Evolutionary conservation across 2,888 invertebrate species (phyloP).

Genomic region (Merodon equestris): DNA sequence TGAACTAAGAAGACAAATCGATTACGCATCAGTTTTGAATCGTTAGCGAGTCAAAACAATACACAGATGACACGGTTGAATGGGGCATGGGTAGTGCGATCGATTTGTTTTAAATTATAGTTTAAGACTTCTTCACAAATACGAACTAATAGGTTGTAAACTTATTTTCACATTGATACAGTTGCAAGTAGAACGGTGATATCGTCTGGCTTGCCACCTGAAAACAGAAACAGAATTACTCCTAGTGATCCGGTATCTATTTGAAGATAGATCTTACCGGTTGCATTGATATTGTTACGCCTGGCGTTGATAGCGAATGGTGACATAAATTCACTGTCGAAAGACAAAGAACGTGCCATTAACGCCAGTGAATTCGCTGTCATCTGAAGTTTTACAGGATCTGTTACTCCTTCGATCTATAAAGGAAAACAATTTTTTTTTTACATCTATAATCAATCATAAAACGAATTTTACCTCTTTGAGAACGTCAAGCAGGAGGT

Average conservation of each 20-base stretch:
- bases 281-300: constrained; percentile 94
- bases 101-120: constrained; percentile 39
- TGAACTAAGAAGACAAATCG: constrained; percentile 6
- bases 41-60: constrained; percentile 30
- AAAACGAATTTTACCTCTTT: constrained; percentile 80
- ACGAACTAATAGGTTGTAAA: constrained; percentile 44
- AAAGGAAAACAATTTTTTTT: not conserved
- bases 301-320: constrained; percentile 96
- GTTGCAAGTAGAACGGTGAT: constrained; percentile 98
- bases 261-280: constrained; percentile 82
- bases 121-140: constrained; percentile 32
- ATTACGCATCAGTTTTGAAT: not conserved
- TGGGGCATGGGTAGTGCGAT: constrained; percentile 10
- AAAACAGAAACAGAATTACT: constrained; percentile 68
- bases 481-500: constrained; percentile 92
- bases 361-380: constrained; percentile 97
- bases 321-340: constrained; percentile 96
- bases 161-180: constrained; percentile 84
- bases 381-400: constrained; percentile 89
- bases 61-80: constrained; percentile 12
- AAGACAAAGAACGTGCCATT: constrained; percentile 95
- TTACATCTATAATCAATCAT: not conserved
- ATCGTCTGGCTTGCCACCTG: constrained; percentile 99
- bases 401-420: constrained; percentile 84
- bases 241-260: too few species aligned